These are phyloP conservation scores for Tetranychus piercei DNA, from an alignment of 2,888 invertebrate species.

Conservation along the genomic window DNA sequence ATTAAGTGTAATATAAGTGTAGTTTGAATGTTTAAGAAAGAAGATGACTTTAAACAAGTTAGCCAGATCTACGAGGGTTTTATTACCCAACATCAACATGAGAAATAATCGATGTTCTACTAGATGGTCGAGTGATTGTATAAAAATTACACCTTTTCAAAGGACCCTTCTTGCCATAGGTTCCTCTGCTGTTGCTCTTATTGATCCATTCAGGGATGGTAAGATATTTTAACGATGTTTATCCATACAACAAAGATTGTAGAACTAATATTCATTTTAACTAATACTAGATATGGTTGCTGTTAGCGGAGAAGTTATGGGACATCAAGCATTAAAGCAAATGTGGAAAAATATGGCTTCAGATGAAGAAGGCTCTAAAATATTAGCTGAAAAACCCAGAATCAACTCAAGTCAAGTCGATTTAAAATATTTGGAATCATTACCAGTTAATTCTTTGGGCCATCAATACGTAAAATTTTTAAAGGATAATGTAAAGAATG, in stretches of 20 bases:
- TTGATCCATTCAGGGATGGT: slow-evolving; percentile 54
- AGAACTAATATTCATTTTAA: slow-evolving; percentile 2
- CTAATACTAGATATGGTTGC: slow-evolving; percentile 67
- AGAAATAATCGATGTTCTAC: not conserved
- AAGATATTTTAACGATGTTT: slow-evolving; percentile 19
- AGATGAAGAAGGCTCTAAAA: slow-evolving; percentile 54
- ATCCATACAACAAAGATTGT: not conserved
- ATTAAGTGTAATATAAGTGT: too few relatives aligned
- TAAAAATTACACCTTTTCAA: slow-evolving; percentile 42
- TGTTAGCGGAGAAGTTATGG: slow-evolving; percentile 79
- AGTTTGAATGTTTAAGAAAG: too few relatives aligned
- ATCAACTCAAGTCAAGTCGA: slow-evolving; percentile 67
- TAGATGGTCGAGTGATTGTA: not conserved
- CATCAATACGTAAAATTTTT: slow-evolving; percentile 67
- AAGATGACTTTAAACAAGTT: not conserved
- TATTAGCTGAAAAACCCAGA: slow-evolving; percentile 56
- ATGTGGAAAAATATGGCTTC: slow-evolving; percentile 56
- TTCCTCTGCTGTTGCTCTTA: slow-evolving; percentile 60
- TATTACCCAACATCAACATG: not conserved
- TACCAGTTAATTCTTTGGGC: slow-evolving; percentile 67
- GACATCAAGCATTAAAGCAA: slow-evolving; percentile 45
- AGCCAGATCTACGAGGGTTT: not conserved
- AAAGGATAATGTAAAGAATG: slow-evolving; percentile 45
- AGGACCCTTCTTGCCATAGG: slow-evolving; percentile 58
- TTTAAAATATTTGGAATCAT: slow-evolving; percentile 46